Base-by-base conservation (phyloP, 2,888 invertebrate species). In the Drosophila imparisetae region DNA sequence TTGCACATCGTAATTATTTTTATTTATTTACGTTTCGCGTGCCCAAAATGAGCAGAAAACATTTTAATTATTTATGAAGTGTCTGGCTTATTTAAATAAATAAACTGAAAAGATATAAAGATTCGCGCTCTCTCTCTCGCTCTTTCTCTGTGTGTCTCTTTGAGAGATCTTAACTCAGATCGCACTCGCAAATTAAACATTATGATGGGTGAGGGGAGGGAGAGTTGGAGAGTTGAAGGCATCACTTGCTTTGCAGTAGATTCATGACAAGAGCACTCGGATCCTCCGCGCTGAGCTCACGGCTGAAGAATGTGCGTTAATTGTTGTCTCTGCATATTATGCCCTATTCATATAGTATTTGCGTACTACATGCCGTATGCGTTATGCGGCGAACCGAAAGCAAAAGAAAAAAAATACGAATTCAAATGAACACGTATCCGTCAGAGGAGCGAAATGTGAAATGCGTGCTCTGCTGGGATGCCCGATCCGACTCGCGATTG, bases 201-300 rank as follows among this genome's bases (percentile, higher is more conserved):
- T 24, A 21, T 24, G 2, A 4, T 15, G 45, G 18, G 11, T 4
- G n/a, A 5, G 8, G 13, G 4, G 13, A 40, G n/a, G 6, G 36
- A 32, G 32, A 32, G 30, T 2, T 32, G 11, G 50, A 15, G 21
- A 2, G 13, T 13, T 32, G 57, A n/a, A 38, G 58, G 45, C 38
- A 30, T 60, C 83, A 86, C 86, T 86, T 86, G 86, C 86, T 86
- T 90, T 86, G 86, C 74, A 86, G 69, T 61, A 86, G 83, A 86
- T 86, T 86, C 86, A 86, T 86, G 70, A 70, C 75, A 68, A 62
- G n/a, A 45, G 48, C 54, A 24, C 18, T 8, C 27, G 29, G 57
- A 30, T 73, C 53, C 53, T 67, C 50, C 42, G 45, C 52, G 32
- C 81, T 65, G 64, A 63, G 49, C 63, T 53, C 66, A 65, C 50